Percentiles rank a stretch among this genome's conserved stretches.
phyloP scores from a whole-genome alignment of 2,113 vertebrate genomes.

The Spilogale gracilis region DNA sequence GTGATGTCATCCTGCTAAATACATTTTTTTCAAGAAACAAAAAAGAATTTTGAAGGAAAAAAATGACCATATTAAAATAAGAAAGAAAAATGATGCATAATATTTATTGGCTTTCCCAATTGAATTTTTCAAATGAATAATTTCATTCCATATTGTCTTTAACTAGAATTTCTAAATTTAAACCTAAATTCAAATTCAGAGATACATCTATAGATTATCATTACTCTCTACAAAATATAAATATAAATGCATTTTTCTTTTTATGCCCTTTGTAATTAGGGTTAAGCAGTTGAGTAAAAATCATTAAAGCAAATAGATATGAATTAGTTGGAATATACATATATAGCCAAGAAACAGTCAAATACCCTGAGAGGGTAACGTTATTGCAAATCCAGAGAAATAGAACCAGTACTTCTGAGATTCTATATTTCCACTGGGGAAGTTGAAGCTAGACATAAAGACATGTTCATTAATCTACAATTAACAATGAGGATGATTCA shows the following conservation, averaged over 20 bases:
- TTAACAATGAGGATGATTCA: not conserved
- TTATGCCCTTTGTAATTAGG: not conserved
- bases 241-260: not conserved
- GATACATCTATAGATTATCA: not conserved
- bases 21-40: not conserved
- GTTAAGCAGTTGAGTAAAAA: not conserved
- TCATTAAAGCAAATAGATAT: not conserved
- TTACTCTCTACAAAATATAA: not conserved
- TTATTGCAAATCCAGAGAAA: not conserved
- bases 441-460: not conserved
- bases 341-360: not conserved
- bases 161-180: not conserved
- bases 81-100: not conserved
- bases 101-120: not conserved
- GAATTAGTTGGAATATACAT: not conserved
- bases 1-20: not conserved
- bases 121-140: not conserved
- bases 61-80: not conserved
- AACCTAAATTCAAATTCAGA: conserved; percentile 29
- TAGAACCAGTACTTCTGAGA: not conserved
- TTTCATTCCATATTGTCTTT: not conserved
- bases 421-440: not conserved
- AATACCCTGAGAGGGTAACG: not conserved
- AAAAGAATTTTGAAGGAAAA: not conserved
- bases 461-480: not conserved